Base-by-base conservation (phyloP, 2,113 vertebrate species). In the Siniperca knerii region DNA sequence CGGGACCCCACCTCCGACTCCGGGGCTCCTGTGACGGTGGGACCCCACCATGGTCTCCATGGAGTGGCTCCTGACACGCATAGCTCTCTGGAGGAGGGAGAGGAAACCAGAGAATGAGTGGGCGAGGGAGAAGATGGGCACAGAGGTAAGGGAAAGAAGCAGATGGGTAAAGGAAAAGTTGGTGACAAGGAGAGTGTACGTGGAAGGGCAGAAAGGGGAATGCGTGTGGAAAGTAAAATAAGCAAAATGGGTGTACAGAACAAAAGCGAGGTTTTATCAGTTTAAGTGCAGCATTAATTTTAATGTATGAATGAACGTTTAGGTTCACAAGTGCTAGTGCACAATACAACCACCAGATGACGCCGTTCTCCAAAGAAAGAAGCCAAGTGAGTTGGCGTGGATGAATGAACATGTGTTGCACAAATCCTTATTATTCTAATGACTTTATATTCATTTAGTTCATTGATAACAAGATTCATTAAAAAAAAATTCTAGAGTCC, bases 31-130 rank as follows among this genome's bases (percentile, higher is more conserved):
- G 90, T 97, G 97, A 35, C 97, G 97, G 79, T 99, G 97, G 75
- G 97, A 96, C 65, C 97, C 96, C 90, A 98, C 98, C 98, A 99
- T 97, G 0, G 98, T 98, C 95, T 99, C 98, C 98, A 99, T 99
- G 88, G 98, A 99, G 92, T 99, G 98, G 89, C 98, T 99, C 82
- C 98, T 97, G 60, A 99, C 98, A 0, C 98, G 97, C 96, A 99
- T 99, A 69, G 98, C 98, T 93, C 98, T 97, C 98, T 99, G 93
- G 23, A 70, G 21, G 48, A 42, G 13, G 0, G 18, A 69, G 46
- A 29, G 57, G 29, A 72, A 29, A 71, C 13, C 37, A 62, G 50
- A 60, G 6, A 42, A 55, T 29, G 12, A 64, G 35, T 0, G 42
- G 44, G 73, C 3, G 35, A 65, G 64, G 5, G 25, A 37, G n/a